These are phyloP conservation scores for Dicerorhinus sumatrensis DNA, from an alignment of 2,113 vertebrate species.

Conservation along the genomic window DNA sequence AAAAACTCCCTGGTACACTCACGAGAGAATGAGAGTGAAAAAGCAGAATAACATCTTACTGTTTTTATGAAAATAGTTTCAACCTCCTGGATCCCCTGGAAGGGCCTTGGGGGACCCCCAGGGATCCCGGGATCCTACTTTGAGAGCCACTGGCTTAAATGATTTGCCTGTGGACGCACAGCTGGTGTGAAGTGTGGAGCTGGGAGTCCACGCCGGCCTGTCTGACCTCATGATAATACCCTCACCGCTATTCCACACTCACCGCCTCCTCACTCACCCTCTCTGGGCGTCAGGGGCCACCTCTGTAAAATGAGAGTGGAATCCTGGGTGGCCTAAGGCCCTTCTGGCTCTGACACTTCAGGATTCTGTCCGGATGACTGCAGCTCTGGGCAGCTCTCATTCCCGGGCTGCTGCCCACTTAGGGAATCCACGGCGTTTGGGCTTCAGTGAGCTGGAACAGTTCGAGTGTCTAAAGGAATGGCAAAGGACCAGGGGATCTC, in stretches of 20 bases:
- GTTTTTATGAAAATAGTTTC: not conserved
- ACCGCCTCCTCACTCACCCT: not conserved
- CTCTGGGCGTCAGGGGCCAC: not conserved
- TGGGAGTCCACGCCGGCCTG: not conserved
- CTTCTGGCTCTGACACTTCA: not conserved
- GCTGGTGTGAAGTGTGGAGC: no score
- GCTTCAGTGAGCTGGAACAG: not conserved
- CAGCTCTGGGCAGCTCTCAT: not conserved
- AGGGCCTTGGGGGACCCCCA: not conserved
- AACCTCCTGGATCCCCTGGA: not conserved
- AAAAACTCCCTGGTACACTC: not conserved
- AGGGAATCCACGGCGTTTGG: not conserved
- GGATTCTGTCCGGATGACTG: not conserved
- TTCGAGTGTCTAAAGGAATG: rapidly evolving
- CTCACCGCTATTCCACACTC: not conserved
- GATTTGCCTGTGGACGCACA: not conserved
- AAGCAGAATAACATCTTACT: not conserved
- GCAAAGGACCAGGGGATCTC: not conserved
- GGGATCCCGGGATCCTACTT: not conserved
- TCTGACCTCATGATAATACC: not conserved
- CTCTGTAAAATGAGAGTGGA: not conserved
- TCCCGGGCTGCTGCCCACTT: not conserved
- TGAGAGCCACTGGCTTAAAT: not conserved
- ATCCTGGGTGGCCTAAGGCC: not conserved
- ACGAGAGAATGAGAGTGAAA: not conserved